A percentile compares a stretch with the other conserved stretches of the same genome.
Evolutionary conservation across 2,888 invertebrate species (phyloP).

Genomic region (Aleiodes testaceus): DNA sequence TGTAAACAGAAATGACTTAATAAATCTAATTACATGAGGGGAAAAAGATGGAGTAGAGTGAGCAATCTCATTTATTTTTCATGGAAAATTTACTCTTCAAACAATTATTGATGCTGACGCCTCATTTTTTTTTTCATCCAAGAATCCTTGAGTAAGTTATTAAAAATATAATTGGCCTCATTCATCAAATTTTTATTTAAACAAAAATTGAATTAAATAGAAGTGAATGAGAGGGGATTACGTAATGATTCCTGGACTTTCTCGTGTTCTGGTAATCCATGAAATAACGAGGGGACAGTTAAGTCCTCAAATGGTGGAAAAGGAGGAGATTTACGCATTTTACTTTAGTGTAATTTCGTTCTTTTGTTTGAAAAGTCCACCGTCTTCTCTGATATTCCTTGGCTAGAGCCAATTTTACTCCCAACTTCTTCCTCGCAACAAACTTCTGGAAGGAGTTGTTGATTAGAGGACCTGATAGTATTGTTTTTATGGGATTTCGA

Average conservation of each 20-base stretch:
- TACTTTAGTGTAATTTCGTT: constrained; percentile 33
- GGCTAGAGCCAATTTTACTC: constrained; percentile 35
- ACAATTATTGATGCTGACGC: too few species aligned
- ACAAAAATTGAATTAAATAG: constrained; percentile 3
- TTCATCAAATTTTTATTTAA: too few species aligned
- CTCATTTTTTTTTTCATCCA: too few species aligned
- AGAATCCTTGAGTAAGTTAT: too few species aligned
- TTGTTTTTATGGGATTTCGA: constrained; percentile 57
- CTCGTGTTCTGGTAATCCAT: constrained; percentile 41
- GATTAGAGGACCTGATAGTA: constrained; percentile 64
- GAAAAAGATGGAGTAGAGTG: constrained; percentile 3
- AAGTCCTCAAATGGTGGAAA: constrained; percentile 30
- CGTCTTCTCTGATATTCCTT: constrained; percentile 41
- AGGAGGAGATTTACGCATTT: constrained; percentile 49
- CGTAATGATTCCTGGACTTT: constrained; percentile 48
- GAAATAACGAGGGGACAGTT: constrained; percentile 47
- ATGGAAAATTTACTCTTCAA: too few species aligned
- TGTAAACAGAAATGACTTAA: constrained; percentile 65
- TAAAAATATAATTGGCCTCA: too few species aligned
- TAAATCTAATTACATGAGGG: constrained; percentile 63
- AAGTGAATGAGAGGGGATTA: constrained; percentile 38
- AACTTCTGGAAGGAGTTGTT: constrained; percentile 62
- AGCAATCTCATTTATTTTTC: too few species aligned
- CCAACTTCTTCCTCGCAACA: constrained; percentile 34
- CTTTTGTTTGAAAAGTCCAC: constrained; percentile 32